Conservation (phyloP, 1,140 invertebrate genomes). For the Polypedilum pembai region DNA sequence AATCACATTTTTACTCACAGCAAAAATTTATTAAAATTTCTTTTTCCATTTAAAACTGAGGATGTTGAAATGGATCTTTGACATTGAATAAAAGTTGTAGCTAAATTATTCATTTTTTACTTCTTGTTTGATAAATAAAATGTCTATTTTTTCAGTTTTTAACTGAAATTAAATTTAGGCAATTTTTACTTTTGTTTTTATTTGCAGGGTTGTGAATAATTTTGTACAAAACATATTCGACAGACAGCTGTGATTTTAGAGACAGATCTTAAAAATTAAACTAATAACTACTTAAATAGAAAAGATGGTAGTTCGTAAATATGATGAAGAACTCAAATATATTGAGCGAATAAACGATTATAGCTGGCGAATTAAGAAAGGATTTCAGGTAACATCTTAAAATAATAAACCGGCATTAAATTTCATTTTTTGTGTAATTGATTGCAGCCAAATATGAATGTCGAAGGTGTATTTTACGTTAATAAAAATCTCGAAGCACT, state of each 20-base stretch:
- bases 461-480: slow-evolving; percentile 97
- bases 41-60: slow-evolving; percentile 54
- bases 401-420: background rate
- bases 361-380: slow-evolving; percentile 95
- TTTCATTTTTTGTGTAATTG: slow-evolving; percentile 2
- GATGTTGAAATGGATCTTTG: slow-evolving; percentile 54
- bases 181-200: background rate
- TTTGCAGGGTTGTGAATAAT: background rate
- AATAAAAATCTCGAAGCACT: slow-evolving; percentile 87
- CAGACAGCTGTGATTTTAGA: background rate
- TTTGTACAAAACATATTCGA: background rate
- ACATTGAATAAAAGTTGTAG: slow-evolving; percentile 33
- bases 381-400: slow-evolving; percentile 63
- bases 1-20: slow-evolving; percentile 36
- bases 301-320: slow-evolving; percentile 82
- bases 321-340: slow-evolving; percentile 90
- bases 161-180: background rate
- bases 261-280: no score
- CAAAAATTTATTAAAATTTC: slow-evolving; percentile 71
- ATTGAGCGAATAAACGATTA: slow-evolving; percentile 80
- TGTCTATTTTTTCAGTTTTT: background rate
- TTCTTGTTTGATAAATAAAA: background rate
- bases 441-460: slow-evolving; percentile 88
- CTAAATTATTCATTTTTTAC: background rate
- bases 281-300: no score